Percentiles rank a stretch among this genome's conserved stretches.
Conservation (phyloP, 2,888 invertebrate species). For the Laothoe populi region DNA sequence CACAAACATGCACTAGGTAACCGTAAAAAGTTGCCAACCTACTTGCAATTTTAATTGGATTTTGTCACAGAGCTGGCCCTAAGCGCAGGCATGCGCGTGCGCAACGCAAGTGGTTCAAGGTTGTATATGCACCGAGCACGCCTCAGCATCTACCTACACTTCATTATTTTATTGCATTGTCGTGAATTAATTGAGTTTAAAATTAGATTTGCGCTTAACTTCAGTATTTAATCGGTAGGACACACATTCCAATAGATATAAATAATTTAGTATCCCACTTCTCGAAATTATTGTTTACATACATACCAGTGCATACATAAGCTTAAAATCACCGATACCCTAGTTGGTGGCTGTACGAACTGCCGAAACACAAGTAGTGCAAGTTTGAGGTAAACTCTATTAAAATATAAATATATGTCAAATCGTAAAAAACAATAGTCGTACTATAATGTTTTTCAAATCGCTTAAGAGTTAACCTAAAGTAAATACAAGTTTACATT, state of each 20-base stretch:
- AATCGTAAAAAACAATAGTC: no score
- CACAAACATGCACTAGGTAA: background rate
- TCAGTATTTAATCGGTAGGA: background rate
- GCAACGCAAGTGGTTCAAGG: slow-evolving; percentile 60
- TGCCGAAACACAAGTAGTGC: no score
- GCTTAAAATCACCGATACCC: no score
- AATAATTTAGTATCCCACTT: background rate
- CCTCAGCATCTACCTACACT: background rate
- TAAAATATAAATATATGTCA: no score
- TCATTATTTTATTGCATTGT: background rate
- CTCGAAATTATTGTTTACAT: no score
- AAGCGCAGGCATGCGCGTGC: slow-evolving; percentile 41
- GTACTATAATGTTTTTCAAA: no score
- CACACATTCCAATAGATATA: background rate
- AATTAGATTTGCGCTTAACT: background rate
- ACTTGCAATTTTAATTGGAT: background rate
- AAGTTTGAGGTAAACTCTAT: no score
- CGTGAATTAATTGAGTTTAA: background rate
- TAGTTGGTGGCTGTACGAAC: no score
- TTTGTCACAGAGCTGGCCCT: slow-evolving; percentile 13
- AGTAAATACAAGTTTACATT: no score
- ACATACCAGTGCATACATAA: no score
- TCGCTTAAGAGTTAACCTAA: no score
- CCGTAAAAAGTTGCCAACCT: background rate
- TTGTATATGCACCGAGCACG: slow-evolving; percentile 44